Conservation (phyloP, 2,888 invertebrate species). For the Polylopha cassiicola region DNA sequence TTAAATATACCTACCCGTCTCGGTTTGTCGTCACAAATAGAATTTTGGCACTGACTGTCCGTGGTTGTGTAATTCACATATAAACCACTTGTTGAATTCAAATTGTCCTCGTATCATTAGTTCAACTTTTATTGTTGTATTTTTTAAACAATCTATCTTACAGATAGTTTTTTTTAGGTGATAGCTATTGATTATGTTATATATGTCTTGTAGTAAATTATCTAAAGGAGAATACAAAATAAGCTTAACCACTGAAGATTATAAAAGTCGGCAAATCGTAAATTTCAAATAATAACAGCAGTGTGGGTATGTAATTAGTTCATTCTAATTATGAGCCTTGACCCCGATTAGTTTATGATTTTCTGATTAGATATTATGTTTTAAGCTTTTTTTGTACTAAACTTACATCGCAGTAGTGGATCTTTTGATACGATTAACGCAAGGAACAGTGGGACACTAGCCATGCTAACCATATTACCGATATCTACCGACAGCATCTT, state of each 20-base stretch:
- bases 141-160: no score
- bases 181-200: no score
- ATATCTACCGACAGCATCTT: constrained; percentile 72
- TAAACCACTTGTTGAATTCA: constrained; percentile 68
- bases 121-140: constrained; percentile 29
- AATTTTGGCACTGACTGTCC: constrained; percentile 75
- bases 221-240: no score
- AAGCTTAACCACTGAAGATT: no score
- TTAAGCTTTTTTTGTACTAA: no score
- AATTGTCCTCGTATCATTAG: constrained; percentile 41
- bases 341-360: constrained; percentile 51
- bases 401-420: constrained; percentile 49
- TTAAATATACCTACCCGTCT: constrained; percentile 76
- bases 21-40: constrained; percentile 75
- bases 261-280: constrained; percentile 1
- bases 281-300: constrained; percentile 37
- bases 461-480: constrained; percentile 59
- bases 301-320: constrained; percentile 64
- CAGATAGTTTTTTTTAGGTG: no score
- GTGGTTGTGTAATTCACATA: constrained; percentile 73
- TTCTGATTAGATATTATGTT: constrained; percentile 27
- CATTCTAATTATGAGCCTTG: constrained; percentile 67
- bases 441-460: constrained; percentile 31
- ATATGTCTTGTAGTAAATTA: no score
- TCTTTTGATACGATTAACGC: constrained; percentile 48